Percentiles rank a stretch among this genome's conserved stretches.
Conservation (phyloP, 92 coral and sea anemone genomes). For the Actinernus sp. region DNA sequence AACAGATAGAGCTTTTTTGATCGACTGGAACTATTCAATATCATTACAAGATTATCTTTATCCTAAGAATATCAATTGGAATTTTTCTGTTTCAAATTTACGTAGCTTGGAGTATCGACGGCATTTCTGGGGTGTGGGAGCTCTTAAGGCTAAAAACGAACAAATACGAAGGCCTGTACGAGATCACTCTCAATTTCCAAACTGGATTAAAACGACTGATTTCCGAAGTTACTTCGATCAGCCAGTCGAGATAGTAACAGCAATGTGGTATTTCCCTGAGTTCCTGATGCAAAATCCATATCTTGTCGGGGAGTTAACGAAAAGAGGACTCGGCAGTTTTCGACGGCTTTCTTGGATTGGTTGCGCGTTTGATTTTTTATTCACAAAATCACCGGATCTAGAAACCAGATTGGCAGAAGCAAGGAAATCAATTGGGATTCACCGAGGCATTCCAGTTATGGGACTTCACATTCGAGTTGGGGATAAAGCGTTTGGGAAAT, state of each 20-base stretch:
- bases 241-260: slow-evolving; percentile 55
- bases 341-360: not conserved
- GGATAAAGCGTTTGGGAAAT: slow-evolving; percentile 40
- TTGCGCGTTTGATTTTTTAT: not conserved
- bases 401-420: not conserved
- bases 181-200: not conserved
- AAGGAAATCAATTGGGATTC: slow-evolving; percentile 2
- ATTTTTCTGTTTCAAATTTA: slow-evolving; percentile 7
- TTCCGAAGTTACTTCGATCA: slow-evolving; percentile 33
- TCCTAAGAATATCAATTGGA: slow-evolving; percentile 54
- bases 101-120: slow-evolving; percentile 14
- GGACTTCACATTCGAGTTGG: slow-evolving; percentile 73
- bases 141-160: not conserved
- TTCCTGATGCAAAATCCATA: slow-evolving; percentile 20
- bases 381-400: not conserved
- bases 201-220: slow-evolving; percentile 2
- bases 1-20: slow-evolving; percentile 63
- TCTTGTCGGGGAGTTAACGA: not conserved
- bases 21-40: slow-evolving; percentile 59
- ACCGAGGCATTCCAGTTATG: slow-evolving; percentile 2
- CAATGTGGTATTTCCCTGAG: slow-evolving; percentile 32
- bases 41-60: slow-evolving; percentile 28
- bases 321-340: not conserved
- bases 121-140: slow-evolving; percentile 61
- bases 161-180: slow-evolving; percentile 1